These are phyloP conservation scores for Phytoseiulus persimilis DNA, from an alignment of 2,888 invertebrate species.

Conservation along the genomic window DNA sequence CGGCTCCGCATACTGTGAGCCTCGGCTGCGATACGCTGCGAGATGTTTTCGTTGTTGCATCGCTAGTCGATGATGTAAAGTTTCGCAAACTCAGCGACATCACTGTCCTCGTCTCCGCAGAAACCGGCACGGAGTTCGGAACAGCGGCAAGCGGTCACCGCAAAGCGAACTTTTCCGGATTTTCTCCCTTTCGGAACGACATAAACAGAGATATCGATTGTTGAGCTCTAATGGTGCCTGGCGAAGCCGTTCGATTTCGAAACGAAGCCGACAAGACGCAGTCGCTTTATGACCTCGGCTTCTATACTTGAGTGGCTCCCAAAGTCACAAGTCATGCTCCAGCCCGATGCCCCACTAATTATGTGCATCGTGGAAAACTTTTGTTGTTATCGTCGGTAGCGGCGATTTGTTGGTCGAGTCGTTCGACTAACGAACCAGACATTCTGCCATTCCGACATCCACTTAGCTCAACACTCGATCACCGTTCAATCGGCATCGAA, in stretches of 20 bases:
- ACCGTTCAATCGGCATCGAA: not conserved
- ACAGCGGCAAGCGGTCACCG: too few species aligned
- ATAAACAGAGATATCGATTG: not conserved
- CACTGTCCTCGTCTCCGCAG: not conserved
- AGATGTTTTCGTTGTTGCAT: not conserved
- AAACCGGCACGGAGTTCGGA: too few species aligned
- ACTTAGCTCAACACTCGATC: not conserved
- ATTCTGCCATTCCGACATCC: not conserved
- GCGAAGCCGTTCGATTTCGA: not conserved
- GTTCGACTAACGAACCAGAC: not conserved
- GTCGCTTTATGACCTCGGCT: not conserved
- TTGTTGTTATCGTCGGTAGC: not conserved
- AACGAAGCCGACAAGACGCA: not conserved
- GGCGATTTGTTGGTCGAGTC: not conserved
- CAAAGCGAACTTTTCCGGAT: too few species aligned
- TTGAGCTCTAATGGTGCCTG: not conserved
- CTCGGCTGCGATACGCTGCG: not conserved
- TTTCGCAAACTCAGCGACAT: not conserved
- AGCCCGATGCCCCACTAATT: slow-evolving; percentile 5
- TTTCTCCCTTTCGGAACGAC: too few species aligned
- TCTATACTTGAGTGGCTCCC: not conserved
- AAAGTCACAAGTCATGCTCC: not conserved
- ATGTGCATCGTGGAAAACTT: not conserved
- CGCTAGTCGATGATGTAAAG: not conserved
- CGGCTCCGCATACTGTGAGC: too few species aligned